Conservation (phyloP, 2,113 vertebrate genomes). For the Toxotes jaculatrix region DNA sequence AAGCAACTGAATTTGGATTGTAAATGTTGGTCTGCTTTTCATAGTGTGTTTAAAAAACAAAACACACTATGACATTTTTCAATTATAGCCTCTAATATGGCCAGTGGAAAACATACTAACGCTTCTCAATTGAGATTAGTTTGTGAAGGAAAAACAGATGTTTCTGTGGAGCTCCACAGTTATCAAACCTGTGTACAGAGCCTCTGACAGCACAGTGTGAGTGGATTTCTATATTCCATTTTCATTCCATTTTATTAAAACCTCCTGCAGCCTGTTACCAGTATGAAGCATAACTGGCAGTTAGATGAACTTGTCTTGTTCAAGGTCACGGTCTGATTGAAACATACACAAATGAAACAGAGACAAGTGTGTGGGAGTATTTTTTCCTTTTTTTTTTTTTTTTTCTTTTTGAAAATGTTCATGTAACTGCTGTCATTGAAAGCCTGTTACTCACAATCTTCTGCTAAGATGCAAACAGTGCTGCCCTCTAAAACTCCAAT, state of each 20-base stretch:
- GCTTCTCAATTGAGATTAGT: constrained; percentile 11
- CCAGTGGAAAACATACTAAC: background rate
- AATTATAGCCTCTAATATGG: background rate
- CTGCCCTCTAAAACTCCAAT: too few relatives aligned
- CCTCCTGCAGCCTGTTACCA: background rate
- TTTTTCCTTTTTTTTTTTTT: background rate
- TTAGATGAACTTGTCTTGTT: background rate
- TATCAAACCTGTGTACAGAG: background rate
- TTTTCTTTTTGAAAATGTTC: background rate
- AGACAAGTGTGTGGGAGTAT: background rate
- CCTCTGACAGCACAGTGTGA: background rate
- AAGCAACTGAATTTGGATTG: constrained; percentile 46
- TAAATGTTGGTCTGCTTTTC: constrained; percentile 27
- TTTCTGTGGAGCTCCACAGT: background rate
- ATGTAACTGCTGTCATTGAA: background rate
- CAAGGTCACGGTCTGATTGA: background rate
- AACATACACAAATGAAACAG: background rate
- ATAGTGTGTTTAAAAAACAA: background rate
- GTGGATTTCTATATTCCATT: background rate
- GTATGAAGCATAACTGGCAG: background rate
- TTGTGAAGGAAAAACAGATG: constrained; percentile 2
- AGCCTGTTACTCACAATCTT: background rate
- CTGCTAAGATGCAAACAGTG: background rate
- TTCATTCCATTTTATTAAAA: background rate
- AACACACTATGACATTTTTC: too few relatives aligned